A percentile compares a stretch with the other conserved stretches of the same genome.
phyloP scores from a whole-genome alignment of 2,113 vertebrate species.

The Pituophis catenifer region DNA sequence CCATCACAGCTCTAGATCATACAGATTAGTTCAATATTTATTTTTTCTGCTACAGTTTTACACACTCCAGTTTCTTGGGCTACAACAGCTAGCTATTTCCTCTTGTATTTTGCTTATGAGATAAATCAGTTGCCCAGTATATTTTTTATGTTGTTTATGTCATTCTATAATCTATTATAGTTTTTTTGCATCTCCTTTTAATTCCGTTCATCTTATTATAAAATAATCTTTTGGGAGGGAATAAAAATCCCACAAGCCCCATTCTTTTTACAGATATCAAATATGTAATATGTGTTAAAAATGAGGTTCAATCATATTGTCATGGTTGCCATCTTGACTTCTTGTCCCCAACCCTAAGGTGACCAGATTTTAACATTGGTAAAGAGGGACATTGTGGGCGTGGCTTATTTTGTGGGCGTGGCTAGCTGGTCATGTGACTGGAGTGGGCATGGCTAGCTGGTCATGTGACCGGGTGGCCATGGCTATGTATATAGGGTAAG shows the following conservation, averaged over 20 bases:
- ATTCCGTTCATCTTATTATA: not conserved
- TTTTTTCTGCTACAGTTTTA: not conserved
- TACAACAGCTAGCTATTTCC: not conserved
- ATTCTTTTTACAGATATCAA: not conserved
- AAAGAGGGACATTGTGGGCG: no score
- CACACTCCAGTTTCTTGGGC: not conserved
- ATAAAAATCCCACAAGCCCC: not conserved
- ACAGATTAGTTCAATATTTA: not conserved
- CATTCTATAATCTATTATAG: not conserved
- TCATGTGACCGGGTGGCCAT: no score
- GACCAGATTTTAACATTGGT: no score
- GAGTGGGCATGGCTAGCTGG: no score
- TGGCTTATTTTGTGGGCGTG: no score
- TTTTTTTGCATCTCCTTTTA: not conserved
- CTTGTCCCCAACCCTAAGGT: not conserved
- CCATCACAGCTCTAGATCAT: not conserved
- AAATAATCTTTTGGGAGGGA: not conserved
- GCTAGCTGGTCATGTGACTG: no score
- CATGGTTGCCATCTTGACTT: not conserved
- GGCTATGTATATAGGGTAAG: no score
- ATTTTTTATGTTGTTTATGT: not conserved
- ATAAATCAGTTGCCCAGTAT: not conserved
- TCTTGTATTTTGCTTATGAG: not conserved
- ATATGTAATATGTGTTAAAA: not conserved
- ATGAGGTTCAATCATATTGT: not conserved